phyloP scores from a whole-genome alignment of 1,140 invertebrate species.

The Orchesella cincta region DNA sequence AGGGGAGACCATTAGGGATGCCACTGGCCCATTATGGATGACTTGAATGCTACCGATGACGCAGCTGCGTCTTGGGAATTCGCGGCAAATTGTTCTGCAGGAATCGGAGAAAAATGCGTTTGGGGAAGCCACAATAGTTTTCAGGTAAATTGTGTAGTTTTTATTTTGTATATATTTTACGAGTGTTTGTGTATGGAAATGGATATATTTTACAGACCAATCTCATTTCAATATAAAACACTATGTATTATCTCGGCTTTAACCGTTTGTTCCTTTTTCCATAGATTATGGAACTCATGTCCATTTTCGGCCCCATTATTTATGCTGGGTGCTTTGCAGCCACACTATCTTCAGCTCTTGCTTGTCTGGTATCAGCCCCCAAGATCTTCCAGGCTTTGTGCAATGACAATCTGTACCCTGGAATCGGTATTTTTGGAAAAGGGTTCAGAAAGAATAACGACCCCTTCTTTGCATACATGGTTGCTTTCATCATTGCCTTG shows the following conservation, averaged over 20 bases:
- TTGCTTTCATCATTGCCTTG: slow-evolving; percentile 87
- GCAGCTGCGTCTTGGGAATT: slow-evolving; percentile 41
- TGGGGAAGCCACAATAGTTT: slow-evolving; percentile 83
- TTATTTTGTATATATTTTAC: background rate
- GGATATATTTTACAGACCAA: too few species aligned
- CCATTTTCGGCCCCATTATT: slow-evolving; percentile 86
- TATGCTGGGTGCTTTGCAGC: slow-evolving; percentile 94
- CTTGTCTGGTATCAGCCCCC: slow-evolving; percentile 92
- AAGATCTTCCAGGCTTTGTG: slow-evolving; percentile 93
- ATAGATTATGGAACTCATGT: slow-evolving; percentile 86
- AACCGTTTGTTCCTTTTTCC: background rate
- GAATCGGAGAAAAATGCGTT: slow-evolving; percentile 53
- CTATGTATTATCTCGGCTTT: background rate
- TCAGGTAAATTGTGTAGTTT: slow-evolving; percentile 60
- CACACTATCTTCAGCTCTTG: slow-evolving; percentile 91
- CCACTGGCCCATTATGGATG: slow-evolving; percentile 65
- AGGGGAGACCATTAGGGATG: slow-evolving; percentile 71
- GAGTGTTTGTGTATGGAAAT: background rate
- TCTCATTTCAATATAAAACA: background rate
- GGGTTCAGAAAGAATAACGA: slow-evolving; percentile 89
- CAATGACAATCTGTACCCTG: slow-evolving; percentile 93
- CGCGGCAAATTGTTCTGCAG: slow-evolving; percentile 36
- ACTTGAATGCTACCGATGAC: slow-evolving; percentile 54
- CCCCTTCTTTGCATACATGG: slow-evolving; percentile 84
- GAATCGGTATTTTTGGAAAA: slow-evolving; percentile 86